Evolutionary conservation across 2,888 invertebrate genomes (phyloP).

Genomic region (Polyommatus icarus): DNA sequence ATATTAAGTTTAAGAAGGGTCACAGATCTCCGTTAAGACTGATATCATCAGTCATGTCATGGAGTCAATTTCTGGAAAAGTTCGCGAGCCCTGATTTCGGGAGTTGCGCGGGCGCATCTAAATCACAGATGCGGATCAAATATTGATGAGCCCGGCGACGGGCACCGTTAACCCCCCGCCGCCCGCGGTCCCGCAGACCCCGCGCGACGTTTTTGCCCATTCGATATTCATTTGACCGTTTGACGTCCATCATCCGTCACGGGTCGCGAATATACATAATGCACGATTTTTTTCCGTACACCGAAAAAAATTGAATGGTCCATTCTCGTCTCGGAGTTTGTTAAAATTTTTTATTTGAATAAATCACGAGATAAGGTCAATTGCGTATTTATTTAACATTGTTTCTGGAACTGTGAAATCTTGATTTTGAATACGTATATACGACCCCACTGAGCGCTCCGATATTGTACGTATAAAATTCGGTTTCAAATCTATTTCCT

Average conservation of each 20-base stretch:
- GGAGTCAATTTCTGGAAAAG: neutral
- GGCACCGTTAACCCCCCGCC: conserved; percentile 46
- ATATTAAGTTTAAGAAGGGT: too few species aligned
- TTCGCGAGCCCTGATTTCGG: conserved; percentile 15
- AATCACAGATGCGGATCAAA: conserved; percentile 62
- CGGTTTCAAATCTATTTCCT: neutral
- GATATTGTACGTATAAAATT: neutral
- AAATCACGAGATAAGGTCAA: conserved; percentile 14
- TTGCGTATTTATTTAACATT: neutral
- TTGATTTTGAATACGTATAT: neutral
- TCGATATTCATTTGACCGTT: conserved; percentile 9
- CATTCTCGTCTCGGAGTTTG: neutral
- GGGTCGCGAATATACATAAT: conserved; percentile 29
- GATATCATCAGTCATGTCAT: neutral
- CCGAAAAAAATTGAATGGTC: conserved; percentile 16
- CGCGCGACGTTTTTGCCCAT: conserved; percentile 12
- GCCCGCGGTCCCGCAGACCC: conserved; percentile 44
- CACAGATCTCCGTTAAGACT: too few species aligned
- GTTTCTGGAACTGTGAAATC: conserved; percentile 8
- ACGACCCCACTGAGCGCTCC: neutral
- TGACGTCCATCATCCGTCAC: conserved; percentile 22
- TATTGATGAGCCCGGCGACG: conserved; percentile 64
- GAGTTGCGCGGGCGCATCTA: conserved; percentile 50
- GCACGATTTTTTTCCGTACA: neutral
- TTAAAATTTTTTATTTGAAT: conserved; percentile 13